Percentiles rank a stretch among this genome's conserved stretches.
phyloP scores from a whole-genome alignment of 2,888 invertebrate species.

The Zootermopsis nevadensis region DNA sequence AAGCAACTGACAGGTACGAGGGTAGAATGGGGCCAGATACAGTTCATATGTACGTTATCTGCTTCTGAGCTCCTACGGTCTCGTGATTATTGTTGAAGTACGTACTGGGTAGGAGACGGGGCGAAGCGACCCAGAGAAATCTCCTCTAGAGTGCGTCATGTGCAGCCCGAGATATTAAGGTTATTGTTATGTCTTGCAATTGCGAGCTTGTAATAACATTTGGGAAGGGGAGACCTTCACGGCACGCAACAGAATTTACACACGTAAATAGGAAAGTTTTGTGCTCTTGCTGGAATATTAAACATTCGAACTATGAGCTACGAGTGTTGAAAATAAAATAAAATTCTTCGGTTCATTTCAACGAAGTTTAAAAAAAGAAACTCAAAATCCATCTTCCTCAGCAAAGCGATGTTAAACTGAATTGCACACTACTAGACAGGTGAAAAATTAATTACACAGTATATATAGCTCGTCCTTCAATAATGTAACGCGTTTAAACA shows the following conservation, averaged over 20 bases:
- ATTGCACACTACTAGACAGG: background rate
- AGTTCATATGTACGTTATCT: background rate
- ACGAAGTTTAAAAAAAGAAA: no score
- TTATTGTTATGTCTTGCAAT: slow-evolving; percentile 3
- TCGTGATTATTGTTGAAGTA: slow-evolving; percentile 7
- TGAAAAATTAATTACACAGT: background rate
- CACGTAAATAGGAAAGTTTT: background rate
- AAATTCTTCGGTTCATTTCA: no score
- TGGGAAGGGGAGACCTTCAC: background rate
- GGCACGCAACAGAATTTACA: background rate
- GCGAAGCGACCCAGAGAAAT: background rate
- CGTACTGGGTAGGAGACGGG: background rate
- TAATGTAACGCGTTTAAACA: background rate
- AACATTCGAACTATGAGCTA: background rate
- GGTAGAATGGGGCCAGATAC: background rate
- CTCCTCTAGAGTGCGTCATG: background rate
- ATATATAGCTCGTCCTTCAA: background rate
- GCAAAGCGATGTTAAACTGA: no score
- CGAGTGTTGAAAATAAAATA: background rate
- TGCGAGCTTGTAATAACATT: background rate
- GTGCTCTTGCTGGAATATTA: background rate
- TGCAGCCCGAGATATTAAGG: background rate
- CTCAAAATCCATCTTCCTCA: no score
- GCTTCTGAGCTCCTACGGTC: background rate
- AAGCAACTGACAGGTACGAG: background rate